Percentiles rank a stretch among this genome's conserved stretches.
Evolutionary conservation across 2,113 vertebrate species (phyloP).

Genomic region (Cyprinodon tularosa): DNA sequence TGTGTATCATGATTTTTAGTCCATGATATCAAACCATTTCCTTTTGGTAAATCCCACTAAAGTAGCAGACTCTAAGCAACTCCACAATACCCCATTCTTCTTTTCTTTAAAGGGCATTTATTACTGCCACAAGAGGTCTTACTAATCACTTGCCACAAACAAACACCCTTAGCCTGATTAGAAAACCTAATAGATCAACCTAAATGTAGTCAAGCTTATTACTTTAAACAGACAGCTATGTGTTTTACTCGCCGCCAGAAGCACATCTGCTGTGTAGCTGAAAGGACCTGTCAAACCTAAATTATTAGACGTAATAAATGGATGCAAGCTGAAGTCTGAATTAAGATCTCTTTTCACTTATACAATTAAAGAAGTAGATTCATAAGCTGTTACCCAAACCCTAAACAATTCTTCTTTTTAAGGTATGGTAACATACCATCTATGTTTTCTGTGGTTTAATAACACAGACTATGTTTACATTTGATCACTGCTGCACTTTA

Average conservation of each 20-base stretch:
- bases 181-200: slow-evolving; percentile 59
- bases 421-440: no score
- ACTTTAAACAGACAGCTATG: slow-evolving; percentile 58
- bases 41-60: slow-evolving; percentile 48
- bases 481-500: no score
- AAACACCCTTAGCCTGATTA: slow-evolving; percentile 58
- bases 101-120: slow-evolving; percentile 68
- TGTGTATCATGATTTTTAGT: slow-evolving; percentile 54
- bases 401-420: neutral
- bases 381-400: neutral
- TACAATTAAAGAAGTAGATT: neutral
- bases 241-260: slow-evolving; percentile 48
- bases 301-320: neutral
- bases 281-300: neutral
- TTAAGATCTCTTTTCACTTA: neutral
- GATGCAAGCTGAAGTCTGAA: neutral
- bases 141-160: slow-evolving; percentile 16
- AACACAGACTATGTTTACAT: no score
- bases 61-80: slow-evolving; percentile 41
- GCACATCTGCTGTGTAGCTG: neutral
- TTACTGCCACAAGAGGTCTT: slow-evolving; percentile 64
- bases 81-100: slow-evolving; percentile 53
- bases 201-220: slow-evolving; percentile 70
- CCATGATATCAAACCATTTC: slow-evolving; percentile 52
- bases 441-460: neutral